Base-by-base conservation (phyloP, 2,888 invertebrate genomes). In the Meiosimyza decipiens region DNA sequence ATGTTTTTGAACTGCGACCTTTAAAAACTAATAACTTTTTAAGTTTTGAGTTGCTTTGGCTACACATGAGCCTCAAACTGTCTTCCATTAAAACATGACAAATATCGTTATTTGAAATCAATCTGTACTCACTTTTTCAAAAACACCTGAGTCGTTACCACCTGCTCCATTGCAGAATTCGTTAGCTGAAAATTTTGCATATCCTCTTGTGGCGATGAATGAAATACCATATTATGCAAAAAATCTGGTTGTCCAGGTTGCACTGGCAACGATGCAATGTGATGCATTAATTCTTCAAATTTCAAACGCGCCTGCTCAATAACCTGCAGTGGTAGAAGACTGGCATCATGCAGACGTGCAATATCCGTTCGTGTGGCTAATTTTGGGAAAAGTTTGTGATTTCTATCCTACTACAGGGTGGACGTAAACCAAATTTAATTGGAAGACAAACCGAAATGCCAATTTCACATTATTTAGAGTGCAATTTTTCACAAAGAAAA, bases 91-190 rank as follows among this genome's bases (percentile, higher is more conserved):
- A 2, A 22, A 28, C 4, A 28, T 28, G 28, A 22, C 28, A 15
- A 28, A 6, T 28, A 66, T 28, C 5, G 1, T 6, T 12, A 18
- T 18, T 16, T 40, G 6, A 52, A 52, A 50, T 51, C 40, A 13
- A 62, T 15, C 2, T 15, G 9, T 28, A 69, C 77, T 78, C 80
- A 88, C 88, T 87, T 87, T 74, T 89, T 85, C 73, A 88, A 87
- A 72, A 88, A 88, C 55, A 88, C 84, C 77, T 88, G 87, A 0
- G 88, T 89, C 0, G 89, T 89, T 28, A 90, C 83, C 2, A 89
- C 88, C 75, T 90, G 88, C 76, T 89, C 88, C 76, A 90, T 78
- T 1, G 89, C 90, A 72, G 83, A 85, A 73, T 86, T 85, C 0
- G 89, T 88, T 1, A 89, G 79, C 28, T 84, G 84, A 76, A 88